Conservation (phyloP, 1,140 invertebrate species). For the Lineus longissimus region DNA sequence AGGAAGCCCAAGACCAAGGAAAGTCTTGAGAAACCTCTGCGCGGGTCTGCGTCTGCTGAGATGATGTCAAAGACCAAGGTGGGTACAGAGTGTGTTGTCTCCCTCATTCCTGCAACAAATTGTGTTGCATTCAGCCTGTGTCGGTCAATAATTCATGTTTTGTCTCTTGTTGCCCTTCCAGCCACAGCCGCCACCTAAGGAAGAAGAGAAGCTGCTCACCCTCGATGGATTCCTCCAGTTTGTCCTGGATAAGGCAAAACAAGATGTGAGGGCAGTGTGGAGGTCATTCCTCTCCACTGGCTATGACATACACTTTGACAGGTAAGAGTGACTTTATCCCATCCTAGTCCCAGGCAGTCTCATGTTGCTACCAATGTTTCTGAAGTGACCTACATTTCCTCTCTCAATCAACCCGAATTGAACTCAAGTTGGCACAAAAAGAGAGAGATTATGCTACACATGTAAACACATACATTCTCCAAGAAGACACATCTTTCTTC, state of each 20-base stretch:
- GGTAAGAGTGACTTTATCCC: conserved; percentile 25
- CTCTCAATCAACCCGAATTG: too few relatives aligned
- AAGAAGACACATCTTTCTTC: too few relatives aligned
- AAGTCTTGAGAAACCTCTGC: conserved; percentile 31
- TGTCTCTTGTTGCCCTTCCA: too few relatives aligned
- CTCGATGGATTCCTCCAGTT: conserved; percentile 49
- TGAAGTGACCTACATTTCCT: too few relatives aligned
- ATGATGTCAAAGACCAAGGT: conserved; percentile 8
- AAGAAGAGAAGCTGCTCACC: conserved; percentile 38
- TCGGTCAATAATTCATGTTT: too few relatives aligned
- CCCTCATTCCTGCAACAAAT: neutral
- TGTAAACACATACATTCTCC: too few relatives aligned
- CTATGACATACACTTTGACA: conserved; percentile 49
- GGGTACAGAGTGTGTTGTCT: neutral
- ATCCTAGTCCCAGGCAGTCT: too few relatives aligned
- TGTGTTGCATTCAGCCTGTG: too few relatives aligned
- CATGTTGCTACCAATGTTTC: too few relatives aligned
- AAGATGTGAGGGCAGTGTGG: conserved; percentile 44
- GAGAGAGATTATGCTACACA: too few relatives aligned
- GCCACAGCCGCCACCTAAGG: conserved; percentile 21
- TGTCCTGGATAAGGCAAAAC: conserved; percentile 39
- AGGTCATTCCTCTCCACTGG: conserved; percentile 46
- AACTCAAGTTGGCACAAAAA: too few relatives aligned
- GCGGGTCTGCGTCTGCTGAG: conserved; percentile 25
- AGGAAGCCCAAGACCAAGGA: conserved; percentile 34